Evolutionary conservation across 1,140 invertebrate genomes (phyloP), one percentile per base, ranked within the genome.

Genomic region (Meloidogyne hapla): DNA sequence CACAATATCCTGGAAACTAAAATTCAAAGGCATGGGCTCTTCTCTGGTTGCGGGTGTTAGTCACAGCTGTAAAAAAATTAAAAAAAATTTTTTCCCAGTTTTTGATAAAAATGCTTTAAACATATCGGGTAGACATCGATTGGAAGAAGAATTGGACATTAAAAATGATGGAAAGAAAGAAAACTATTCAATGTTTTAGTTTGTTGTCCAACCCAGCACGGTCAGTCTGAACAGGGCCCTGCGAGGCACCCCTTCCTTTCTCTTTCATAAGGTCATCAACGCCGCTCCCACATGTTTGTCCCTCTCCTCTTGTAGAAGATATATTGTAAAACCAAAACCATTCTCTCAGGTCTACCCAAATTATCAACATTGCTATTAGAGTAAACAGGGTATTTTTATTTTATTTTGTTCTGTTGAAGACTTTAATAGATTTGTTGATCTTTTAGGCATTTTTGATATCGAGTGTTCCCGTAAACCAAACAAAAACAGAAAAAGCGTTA

Each of bases 111-210:
- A 5, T 33, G 33, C 33, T 33, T 0, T 0, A 33, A 33, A 33
- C 33, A 5, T 33, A 8, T 5, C 33, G 33, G 33, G 33, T 33
- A 33, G 3, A 33, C 33, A 33, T 33, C 33, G 33, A 56, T 56
- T 56, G n/a, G 48, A 56, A 56, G 15, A 56, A 56, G 48, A 56
- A n/a, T 56, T 56, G 48, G 48, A 56, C n/a, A 33, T 56, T n/a
- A 56, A n/a, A 48, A 48, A 48, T 48, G 15, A 48, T 48, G 45
- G 45, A n/a, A n/a, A 56, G 8, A 42, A 42, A 56, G n/a, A 56
- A 4, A n/a, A 13, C n/a, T n/a, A n/a, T n/a, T n/a, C 48, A 56
- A 56, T 33, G 33, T 33, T 33, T 33, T 33, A 33, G 33, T 33
- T 33, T 33, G 33, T 33, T 56, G 18, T 18, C 12, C 12, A 48